phyloP scores from a whole-genome alignment of 2,888 invertebrate genomes.

The Conus canariensis region DNA sequence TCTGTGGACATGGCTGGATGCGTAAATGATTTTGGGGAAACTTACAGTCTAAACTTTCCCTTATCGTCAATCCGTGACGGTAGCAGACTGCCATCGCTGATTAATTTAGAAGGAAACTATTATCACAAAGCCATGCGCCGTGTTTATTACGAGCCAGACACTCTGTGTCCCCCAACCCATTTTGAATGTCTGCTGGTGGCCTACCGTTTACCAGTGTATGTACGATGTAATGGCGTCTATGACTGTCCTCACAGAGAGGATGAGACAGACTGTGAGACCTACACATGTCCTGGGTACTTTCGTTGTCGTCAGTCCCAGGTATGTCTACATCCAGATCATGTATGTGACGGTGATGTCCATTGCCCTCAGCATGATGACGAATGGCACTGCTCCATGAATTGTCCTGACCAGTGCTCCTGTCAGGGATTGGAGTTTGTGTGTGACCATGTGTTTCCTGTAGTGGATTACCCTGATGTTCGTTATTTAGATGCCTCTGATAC shows the following conservation, averaged over 20 bases:
- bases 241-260: too few relatives aligned
- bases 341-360: too few relatives aligned
- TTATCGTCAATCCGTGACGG: background rate
- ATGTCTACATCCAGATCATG: too few relatives aligned
- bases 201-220: conserved; percentile 45
- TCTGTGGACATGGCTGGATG: background rate
- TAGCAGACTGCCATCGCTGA: background rate
- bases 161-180: conserved; percentile 36
- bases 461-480: background rate
- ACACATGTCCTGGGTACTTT: too few relatives aligned
- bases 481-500: background rate
- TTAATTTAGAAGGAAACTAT: background rate
- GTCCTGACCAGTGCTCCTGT: conserved; percentile 33
- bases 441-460: background rate
- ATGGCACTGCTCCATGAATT: too few relatives aligned
- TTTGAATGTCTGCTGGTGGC: conserved; percentile 27
- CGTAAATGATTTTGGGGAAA: background rate
- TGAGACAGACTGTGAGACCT: too few relatives aligned
- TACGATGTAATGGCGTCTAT: conserved; percentile 40
- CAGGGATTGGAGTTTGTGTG: conserved; percentile 38
- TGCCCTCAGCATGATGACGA: too few relatives aligned
- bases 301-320: too few relatives aligned
- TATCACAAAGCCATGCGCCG: background rate
- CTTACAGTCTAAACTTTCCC: too few relatives aligned
- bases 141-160: background rate